Percentiles rank a stretch among this genome's conserved stretches.
phyloP scores from a whole-genome alignment of 1,140 invertebrate species.

The Hycleus cichorii region DNA sequence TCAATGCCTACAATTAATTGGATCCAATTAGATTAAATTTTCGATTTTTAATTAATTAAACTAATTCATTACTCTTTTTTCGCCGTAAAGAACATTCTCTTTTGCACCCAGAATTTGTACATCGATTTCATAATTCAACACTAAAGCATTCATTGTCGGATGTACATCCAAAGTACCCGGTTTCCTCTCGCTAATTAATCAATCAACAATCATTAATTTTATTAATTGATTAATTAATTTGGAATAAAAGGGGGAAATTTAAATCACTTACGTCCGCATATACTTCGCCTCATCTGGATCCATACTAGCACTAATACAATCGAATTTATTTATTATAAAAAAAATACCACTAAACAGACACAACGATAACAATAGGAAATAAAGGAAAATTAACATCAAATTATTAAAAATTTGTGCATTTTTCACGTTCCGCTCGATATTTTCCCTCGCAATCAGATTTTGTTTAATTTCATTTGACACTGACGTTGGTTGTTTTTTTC shows the following conservation, averaged over 20 bases:
- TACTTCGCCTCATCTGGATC: conserved; percentile 54
- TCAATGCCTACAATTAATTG: conserved; percentile 50
- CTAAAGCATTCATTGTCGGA: conserved; percentile 81
- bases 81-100: conserved; percentile 76
- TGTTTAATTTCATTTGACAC: too few relatives aligned
- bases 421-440: neutral
- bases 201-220: conserved; percentile 14
- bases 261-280: conserved; percentile 48
- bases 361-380: neutral
- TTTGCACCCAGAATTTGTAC: conserved; percentile 76
- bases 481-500: too few relatives aligned
- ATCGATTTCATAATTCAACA: conserved; percentile 85
- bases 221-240: neutral
- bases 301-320: conserved; percentile 34
- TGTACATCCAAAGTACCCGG: conserved; percentile 83
- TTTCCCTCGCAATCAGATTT: too few relatives aligned
- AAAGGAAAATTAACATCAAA: conserved; percentile 8
- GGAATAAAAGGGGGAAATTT: conserved; percentile 9
- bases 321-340: too few relatives aligned
- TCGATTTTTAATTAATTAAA: neutral
- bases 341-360: too few relatives aligned
- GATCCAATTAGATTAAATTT: neutral
- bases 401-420: conserved; percentile 5
- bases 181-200: conserved; percentile 59
- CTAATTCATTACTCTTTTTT: conserved; percentile 59